These are phyloP conservation scores for Pocillopora grandis DNA, from an alignment of 92 coral and sea anemone genomes.

Conservation along the genomic window DNA sequence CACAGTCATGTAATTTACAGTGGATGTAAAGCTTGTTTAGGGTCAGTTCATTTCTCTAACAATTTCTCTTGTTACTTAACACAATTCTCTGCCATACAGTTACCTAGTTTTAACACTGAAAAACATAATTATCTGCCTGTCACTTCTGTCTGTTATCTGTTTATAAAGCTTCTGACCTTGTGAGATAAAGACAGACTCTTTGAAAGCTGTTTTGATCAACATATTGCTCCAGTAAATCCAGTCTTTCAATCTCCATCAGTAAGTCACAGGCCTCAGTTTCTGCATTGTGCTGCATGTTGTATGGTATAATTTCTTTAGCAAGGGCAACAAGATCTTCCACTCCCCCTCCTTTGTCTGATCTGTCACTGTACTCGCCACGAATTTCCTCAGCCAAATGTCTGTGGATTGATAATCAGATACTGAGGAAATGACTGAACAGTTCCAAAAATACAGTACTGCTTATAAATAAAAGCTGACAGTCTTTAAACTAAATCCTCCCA, in stretches of 20 bases:
- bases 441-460: neutral
- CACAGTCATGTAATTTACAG: no score
- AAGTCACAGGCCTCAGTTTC: conserved; percentile 98
- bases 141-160: no score
- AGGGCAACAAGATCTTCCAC: conserved; percentile 75
- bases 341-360: conserved; percentile 58
- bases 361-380: conserved; percentile 80
- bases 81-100: no score
- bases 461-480: no score
- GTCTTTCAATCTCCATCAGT: conserved; percentile 91
- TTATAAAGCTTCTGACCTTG: conserved; percentile 66
- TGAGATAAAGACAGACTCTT: conserved; percentile 91
- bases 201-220: conserved; percentile 88
- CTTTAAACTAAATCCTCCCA: no score
- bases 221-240: conserved; percentile 71
- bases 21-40: no score
- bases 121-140: no score
- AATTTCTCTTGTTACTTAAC: no score
- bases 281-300: conserved; percentile 95
- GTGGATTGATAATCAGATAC: neutral
- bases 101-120: no score
- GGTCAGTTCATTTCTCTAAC: no score
- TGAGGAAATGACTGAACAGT: neutral
- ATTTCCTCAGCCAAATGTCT: conserved; percentile 97
- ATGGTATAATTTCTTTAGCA: conserved; percentile 85